Conservation (phyloP, 2,888 invertebrate species). For the Cryptus viduatorius region DNA sequence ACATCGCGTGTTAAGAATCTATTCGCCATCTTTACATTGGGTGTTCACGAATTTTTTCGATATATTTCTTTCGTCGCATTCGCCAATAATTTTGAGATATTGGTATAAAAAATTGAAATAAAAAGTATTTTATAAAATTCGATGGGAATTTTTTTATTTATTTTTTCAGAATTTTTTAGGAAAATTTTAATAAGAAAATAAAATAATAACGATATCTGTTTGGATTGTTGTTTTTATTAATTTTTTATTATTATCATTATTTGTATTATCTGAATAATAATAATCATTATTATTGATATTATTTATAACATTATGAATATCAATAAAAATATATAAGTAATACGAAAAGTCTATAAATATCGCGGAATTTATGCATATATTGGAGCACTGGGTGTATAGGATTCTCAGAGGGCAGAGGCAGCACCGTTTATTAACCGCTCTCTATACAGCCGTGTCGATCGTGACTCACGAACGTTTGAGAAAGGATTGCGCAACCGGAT, state of each 20-base stretch:
- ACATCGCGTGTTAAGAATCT: slow-evolving; percentile 32
- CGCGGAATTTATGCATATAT: background rate
- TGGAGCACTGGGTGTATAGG: slow-evolving; percentile 30
- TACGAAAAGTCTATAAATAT: background rate
- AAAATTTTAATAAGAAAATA: too few relatives aligned
- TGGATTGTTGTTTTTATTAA: too few relatives aligned
- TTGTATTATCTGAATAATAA: too few relatives aligned
- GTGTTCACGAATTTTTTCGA: background rate
- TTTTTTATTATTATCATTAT: too few relatives aligned
- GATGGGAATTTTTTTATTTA: too few relatives aligned
- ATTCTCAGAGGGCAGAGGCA: slow-evolving; percentile 1
- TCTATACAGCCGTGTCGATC: slow-evolving; percentile 43
- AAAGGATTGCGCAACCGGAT: slow-evolving; percentile 61
- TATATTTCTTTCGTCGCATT: background rate
- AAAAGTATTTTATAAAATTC: background rate
- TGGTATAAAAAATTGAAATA: background rate
- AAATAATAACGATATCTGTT: too few relatives aligned
- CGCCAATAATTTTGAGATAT: background rate
- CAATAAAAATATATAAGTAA: too few relatives aligned
- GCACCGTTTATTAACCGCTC: slow-evolving; percentile 44
- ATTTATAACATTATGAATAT: too few relatives aligned
- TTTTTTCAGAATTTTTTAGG: too few relatives aligned
- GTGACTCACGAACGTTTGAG: slow-evolving; percentile 65
- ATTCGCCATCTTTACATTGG: slow-evolving; percentile 7
- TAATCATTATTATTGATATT: too few relatives aligned